Base-by-base conservation (phyloP, 2,797 vertebrate genomes). In the Acipenser oxyrinchus region DNA sequence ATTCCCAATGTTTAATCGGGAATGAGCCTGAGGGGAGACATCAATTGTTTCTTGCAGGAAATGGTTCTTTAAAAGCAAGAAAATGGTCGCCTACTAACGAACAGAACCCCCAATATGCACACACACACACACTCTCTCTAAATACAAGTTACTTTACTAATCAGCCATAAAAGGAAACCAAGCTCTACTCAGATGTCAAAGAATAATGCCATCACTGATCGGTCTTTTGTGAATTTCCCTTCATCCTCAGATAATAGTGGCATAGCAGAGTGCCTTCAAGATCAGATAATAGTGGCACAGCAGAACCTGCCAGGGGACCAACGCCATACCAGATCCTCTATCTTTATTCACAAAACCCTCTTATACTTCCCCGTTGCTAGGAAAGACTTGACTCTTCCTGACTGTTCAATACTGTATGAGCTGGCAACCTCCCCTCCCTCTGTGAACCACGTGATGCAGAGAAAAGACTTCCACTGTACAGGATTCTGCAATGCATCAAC, bases 21-120 rank as follows among this genome's bases (percentile, higher is more conserved):
- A 11, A 8, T 8, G 10, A 50, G 62, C 65, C 65, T 66, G n/a
- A 13, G 57, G 69, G 65, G 10, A 10, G 13, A 48, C 12, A 7
- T 10, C 37, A 53, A 51, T 57, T 50, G 12, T 51, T 57, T 63
- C 60, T 70, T 48, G 69, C 23, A n/a, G 50, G 13, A 62, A 70
- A 52, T 62, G 50, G 69, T 11, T 48, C 65, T 59, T 60, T n/a
- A 51, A 37, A 63, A 60, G 65, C 53, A 52, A 15, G 65, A 59
- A 63, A 63, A 66, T 52, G 64, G 63, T 48, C 9, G 15, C 49
- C 12, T 48, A 55, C 52, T 51, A n/a, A 37, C 23, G 6, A 11
- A n/a, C 10, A 12, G 49, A 64, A 10, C 61, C 51, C 55, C 13
- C n/a, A 37, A 37, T 37, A 37, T 37, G 23, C 23, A 37, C 23